Evolutionary conservation across 2,113 vertebrate genomes (phyloP), one percentile per base, ranked within the genome.

Genomic region (Silurus asotus): DNA sequence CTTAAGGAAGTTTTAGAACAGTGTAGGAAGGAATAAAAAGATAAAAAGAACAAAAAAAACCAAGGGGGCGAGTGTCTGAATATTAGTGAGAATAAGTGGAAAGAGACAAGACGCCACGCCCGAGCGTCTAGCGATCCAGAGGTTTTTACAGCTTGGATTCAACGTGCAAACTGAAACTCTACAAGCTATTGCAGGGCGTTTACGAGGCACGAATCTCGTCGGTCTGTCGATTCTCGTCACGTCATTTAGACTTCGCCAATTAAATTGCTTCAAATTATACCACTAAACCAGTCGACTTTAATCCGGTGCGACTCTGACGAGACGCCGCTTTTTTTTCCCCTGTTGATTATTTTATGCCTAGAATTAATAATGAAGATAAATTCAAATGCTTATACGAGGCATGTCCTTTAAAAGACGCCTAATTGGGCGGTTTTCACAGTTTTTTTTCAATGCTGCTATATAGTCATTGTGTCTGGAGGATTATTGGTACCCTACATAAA

Each of bases 281-380:
- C 28, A 23, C 55, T 83, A 59, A 83, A 72, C 58, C 82, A 59
- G 61, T 83, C 82, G 74, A 23, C 65, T 48, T 6, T 4, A 45
- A 51, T 37, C 72, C 2, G 1, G 53, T 2, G n/a, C 17, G n/a
- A 11, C 62, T 56, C n/a, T 5, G 23, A n/a, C 58, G 65, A 23
- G 53, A 19, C 65, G 0, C 17, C 8, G 8, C 37, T 37, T 37
- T 37, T 37, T 37, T 37, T 37, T 58, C 23, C 48, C 17, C 37
- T 56, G 11, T 67, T 53, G 5, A 75, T 1, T n/a, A 23, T 49
- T 78, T 45, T 25, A 51, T 13, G 8, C 58, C 56, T 28, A 1
- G 19, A 45, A 45, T 59, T 10, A 28, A 14, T 25, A 5, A 51
- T 23, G 20, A 23, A 51, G 48, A 10, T 20, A 19, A 74, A 20